Percentiles rank a stretch among this genome's conserved stretches.
These are phyloP conservation scores for Cephalopholis sonnerati DNA, from an alignment of 2,113 vertebrate genomes.

Conservation along the genomic window DNA sequence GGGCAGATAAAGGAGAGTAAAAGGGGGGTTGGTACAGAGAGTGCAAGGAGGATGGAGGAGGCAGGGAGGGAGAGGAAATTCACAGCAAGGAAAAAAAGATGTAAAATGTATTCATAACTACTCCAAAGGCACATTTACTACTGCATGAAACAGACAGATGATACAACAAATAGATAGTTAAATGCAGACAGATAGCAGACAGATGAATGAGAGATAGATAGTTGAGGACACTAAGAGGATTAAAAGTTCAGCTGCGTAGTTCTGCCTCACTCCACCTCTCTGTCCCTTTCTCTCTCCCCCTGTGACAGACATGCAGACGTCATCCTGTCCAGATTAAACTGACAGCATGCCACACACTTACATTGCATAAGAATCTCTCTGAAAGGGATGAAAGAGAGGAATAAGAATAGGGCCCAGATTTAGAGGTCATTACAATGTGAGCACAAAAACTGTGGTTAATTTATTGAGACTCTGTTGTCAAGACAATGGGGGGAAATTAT, in stretches of 20 bases:
- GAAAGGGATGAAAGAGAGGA: slow-evolving; percentile 65
- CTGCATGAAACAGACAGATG: slow-evolving; percentile 23
- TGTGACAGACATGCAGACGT: slow-evolving; percentile 60
- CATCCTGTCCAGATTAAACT: slow-evolving; percentile 79
- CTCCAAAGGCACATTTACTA: slow-evolving; percentile 24
- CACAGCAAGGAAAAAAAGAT: neutral
- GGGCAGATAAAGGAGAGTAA: slow-evolving; percentile 44
- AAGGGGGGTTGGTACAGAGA: slow-evolving; percentile 16
- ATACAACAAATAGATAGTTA: slow-evolving; percentile 12
- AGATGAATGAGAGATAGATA: slow-evolving; percentile 65
- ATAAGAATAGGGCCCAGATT: slow-evolving; percentile 61
- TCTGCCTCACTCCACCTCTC: slow-evolving; percentile 54
- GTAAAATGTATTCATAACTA: slow-evolving; percentile 12
- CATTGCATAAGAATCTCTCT: slow-evolving; percentile 73
- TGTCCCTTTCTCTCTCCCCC: slow-evolving; percentile 33
- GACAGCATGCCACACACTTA: slow-evolving; percentile 60
- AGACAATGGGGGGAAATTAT: neutral
- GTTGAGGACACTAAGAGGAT: slow-evolving; percentile 77
- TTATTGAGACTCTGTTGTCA: neutral
- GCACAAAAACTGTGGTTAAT: slow-evolving; percentile 19
- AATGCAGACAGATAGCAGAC: slow-evolving; percentile 45
- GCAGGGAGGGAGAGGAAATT: neutral
- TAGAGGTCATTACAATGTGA: slow-evolving; percentile 25
- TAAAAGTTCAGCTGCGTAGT: slow-evolving; percentile 73
- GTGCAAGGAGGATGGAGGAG: slow-evolving; percentile 11